Conservation (phyloP, 2,888 invertebrate species). For the Drosophila neotestacea region DNA sequence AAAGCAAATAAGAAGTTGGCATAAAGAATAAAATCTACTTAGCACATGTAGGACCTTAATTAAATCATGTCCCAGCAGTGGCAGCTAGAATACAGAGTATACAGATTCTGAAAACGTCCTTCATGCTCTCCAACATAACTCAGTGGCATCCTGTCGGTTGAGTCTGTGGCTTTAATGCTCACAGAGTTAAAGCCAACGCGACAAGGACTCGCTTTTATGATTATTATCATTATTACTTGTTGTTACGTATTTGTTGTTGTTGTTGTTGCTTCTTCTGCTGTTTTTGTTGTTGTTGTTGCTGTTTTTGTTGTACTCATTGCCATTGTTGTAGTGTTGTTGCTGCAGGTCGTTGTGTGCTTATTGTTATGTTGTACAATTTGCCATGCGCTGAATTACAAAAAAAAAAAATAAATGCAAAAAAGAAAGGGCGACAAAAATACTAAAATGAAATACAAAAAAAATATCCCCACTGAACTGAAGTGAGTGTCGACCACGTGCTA, state of each 20-base stretch:
- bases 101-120: constrained; percentile 32
- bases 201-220: constrained; percentile 69
- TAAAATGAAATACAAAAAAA: constrained; percentile 13
- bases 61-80: constrained; percentile 69
- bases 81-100: constrained; percentile 12
- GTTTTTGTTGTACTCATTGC: constrained; percentile 20
- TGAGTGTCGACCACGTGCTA: constrained; percentile 40
- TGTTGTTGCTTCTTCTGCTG: constrained; percentile 23
- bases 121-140: constrained; percentile 52
- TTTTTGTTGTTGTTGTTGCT: constrained; percentile 25
- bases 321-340: constrained; percentile 28
- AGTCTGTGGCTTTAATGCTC: constrained; percentile 57
- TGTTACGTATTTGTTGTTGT: constrained; percentile 42
- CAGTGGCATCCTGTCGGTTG: constrained; percentile 31
- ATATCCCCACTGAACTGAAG: constrained; percentile 31
- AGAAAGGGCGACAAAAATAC: constrained; percentile 21
- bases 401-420: constrained; percentile 15
- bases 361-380: constrained; percentile 66
- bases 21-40: constrained; percentile 74
- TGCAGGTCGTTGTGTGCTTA: constrained; percentile 60
- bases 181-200: constrained; percentile 37
- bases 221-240: constrained; percentile 69
- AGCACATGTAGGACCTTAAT: constrained; percentile 78
- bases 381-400: constrained; percentile 35
- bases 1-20: constrained; percentile 32